Base-by-base conservation (phyloP, 2,797 vertebrate species). In the Malacoraja senta region DNA sequence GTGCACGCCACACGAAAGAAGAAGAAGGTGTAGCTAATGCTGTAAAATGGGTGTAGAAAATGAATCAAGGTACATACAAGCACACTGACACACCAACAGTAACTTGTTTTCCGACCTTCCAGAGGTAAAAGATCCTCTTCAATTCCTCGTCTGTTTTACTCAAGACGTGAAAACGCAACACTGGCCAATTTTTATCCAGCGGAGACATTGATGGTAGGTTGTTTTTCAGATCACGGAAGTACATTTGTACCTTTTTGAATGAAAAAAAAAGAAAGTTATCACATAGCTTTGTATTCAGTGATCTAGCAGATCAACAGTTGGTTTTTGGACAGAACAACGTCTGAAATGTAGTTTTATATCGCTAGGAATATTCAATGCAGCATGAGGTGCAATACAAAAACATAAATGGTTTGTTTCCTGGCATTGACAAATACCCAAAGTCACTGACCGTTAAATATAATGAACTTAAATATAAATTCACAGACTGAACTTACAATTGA, bases 401-500 rank as follows among this genome's bases (percentile, higher is more conserved):
- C 3, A 53, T 53, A 2, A 12, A 53, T 83, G 53, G n/a, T n/a
- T 26, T 61, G 9, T 63, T 61, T 26, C 58, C 81, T 53, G 29
- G 29, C n/a, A 65, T 7, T 32, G n/a, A 65, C 35, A 63, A 86
- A 58, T n/a, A 15, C 83, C 61, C 29, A 58, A 53, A 29, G 8
- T 83, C 19, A 83, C 19, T 24, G 58, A 83, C 53, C 24, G 29
- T 61, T 84, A 61, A 84, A 61, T 84, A 88, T 10, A 84, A 84
- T 86, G 29, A n/a, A n/a, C n/a, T 61, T 84, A 61, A 84, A 61
- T 84, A 88, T 10, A 84, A 84, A 63, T 13, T 63, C 53, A 65
- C n/a, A 35, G 77, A 13, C n/a, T n/a, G 15, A 38, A 95, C 97
- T 96, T 94, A 97, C 97, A 65, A 97, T 94, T 15, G 94, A 94